Conservation (phyloP, 2,888 invertebrate genomes). For the Cordylochernes scorpioides region DNA sequence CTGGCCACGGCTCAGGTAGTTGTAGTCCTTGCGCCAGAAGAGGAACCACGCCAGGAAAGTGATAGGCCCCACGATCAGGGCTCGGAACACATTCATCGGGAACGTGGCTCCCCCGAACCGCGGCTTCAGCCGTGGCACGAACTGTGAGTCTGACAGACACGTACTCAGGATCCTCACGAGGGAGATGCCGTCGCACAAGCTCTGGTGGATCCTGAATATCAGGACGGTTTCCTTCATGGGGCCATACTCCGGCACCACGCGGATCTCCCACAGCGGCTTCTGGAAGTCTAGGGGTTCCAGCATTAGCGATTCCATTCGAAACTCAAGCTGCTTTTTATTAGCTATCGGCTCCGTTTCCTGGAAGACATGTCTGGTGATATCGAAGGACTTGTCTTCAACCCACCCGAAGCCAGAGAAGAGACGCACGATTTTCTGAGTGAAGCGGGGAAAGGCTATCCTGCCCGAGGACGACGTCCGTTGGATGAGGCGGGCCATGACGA, state of each 20-base stretch:
- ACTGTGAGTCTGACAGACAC: conserved; percentile 12
- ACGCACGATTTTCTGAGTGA: conserved; percentile 23
- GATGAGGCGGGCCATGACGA: conserved; percentile 25
- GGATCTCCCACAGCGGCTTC: conserved; percentile 29
- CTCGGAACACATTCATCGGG: conserved; percentile 24
- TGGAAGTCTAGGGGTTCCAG: conserved; percentile 22
- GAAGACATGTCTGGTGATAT: conserved; percentile 27
- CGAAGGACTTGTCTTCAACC: conserved; percentile 26
- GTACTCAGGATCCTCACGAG: conserved; percentile 21
- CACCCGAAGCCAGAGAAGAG: conserved; percentile 24
- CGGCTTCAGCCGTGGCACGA: conserved; percentile 16
- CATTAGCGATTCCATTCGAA: conserved; percentile 25
- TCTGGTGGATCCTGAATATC: conserved; percentile 27
- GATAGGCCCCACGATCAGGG: conserved; percentile 26
- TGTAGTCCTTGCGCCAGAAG: conserved; percentile 22
- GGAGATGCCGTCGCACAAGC: conserved; percentile 28
- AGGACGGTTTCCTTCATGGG: conserved; percentile 23
- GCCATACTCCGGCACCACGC: conserved; percentile 24
- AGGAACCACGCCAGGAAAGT: conserved; percentile 26
- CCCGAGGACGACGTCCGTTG: conserved; percentile 21
- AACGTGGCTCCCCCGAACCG: conserved; percentile 23
- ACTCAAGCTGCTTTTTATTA: conserved; percentile 22
- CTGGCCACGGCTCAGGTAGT: conserved; percentile 19
- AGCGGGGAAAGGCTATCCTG: conserved; percentile 24
- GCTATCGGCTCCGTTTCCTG: conserved; percentile 20